Conservation (phyloP, 2,113 vertebrate genomes). For the Istiophorus platypterus region DNA sequence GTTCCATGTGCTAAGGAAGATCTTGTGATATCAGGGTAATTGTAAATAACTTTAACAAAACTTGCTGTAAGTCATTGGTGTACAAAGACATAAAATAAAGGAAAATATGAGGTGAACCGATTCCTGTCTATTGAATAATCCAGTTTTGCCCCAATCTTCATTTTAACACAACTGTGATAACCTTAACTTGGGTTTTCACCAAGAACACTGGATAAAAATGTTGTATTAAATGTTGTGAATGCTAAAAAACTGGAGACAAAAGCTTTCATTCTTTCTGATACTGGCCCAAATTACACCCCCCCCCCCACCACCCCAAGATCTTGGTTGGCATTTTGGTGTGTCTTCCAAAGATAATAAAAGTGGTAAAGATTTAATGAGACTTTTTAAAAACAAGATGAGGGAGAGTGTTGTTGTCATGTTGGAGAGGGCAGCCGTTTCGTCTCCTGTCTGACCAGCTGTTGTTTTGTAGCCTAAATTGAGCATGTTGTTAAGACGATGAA, state of each 20-base stretch:
- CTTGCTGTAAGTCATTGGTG: neutral
- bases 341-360: slow-evolving; percentile 9
- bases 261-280: neutral
- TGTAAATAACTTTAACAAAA: neutral
- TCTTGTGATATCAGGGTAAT: neutral
- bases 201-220: neutral
- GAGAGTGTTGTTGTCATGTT: slow-evolving; percentile 33
- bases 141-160: neutral
- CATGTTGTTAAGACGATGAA: slow-evolving; percentile 43
- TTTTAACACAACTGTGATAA: neutral
- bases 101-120: neutral
- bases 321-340: neutral
- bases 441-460: slow-evolving; percentile 71
- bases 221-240: neutral
- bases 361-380: slow-evolving; percentile 8
- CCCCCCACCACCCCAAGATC: neutral
- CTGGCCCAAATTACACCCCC: no score
- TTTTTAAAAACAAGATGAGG: slow-evolving; percentile 34
- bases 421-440: slow-evolving; percentile 26
- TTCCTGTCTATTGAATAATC: neutral
- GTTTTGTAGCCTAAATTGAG: slow-evolving; percentile 70
- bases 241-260: neutral
- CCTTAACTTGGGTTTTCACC: neutral
- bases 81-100: neutral
- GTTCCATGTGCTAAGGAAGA: neutral